phyloP scores from a whole-genome alignment of 37 sponge, comb jelly and placozoan genomes.

The Aplysina aerophoba region DNA sequence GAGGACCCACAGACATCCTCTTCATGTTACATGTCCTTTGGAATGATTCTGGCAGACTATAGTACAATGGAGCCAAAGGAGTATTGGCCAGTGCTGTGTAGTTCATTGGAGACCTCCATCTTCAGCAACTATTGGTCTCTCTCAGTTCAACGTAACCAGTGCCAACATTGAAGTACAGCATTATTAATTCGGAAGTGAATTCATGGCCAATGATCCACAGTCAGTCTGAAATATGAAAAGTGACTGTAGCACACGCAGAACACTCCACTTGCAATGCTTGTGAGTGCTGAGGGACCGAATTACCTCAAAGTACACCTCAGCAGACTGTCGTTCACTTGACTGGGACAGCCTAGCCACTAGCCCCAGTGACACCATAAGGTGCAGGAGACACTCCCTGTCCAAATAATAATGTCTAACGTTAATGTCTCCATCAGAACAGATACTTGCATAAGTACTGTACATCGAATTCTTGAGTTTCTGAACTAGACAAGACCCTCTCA shows the following conservation, averaged over 20 bases:
- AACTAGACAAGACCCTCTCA: too few species aligned
- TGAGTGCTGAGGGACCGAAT: too few species aligned
- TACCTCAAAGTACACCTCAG: too few species aligned
- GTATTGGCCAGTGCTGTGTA: not conserved
- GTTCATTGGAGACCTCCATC: not conserved
- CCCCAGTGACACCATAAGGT: too few species aligned
- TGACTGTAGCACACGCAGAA: not conserved
- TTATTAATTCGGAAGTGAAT: not conserved
- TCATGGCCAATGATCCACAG: not conserved
- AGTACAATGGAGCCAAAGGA: not conserved
- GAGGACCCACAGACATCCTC: not conserved
- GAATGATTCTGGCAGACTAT: not conserved
- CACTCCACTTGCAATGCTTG: too few species aligned
- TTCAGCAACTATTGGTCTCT: constrained; percentile 16
- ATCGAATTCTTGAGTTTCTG: too few species aligned
- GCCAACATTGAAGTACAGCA: constrained; percentile 4
- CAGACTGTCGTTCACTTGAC: too few species aligned
- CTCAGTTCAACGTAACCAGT: constrained; percentile 9
- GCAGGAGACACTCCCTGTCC: too few species aligned
- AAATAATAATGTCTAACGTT: too few species aligned
- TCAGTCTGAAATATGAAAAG: not conserved
- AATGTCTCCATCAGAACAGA: too few species aligned
- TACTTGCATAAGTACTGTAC: too few species aligned
- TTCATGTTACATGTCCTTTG: not conserved
- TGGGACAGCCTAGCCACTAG: too few species aligned